Percentiles rank a stretch among this genome's conserved stretches.
These are phyloP conservation scores for Poeciliopsis prolifica DNA, from an alignment of 2,113 vertebrate species.

Conservation along the genomic window DNA sequence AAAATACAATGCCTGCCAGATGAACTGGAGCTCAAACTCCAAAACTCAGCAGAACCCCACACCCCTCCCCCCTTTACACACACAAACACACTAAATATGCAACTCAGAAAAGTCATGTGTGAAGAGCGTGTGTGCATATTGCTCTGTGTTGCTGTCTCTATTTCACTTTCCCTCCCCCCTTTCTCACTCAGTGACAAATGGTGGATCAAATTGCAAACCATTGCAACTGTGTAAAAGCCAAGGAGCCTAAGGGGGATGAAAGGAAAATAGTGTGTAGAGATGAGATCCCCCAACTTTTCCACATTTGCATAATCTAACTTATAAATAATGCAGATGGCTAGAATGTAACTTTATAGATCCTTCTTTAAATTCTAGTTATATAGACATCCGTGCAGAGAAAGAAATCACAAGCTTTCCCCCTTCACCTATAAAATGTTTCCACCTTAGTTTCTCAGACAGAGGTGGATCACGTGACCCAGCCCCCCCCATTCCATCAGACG, in stretches of 20 bases:
- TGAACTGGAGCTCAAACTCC: conserved; percentile 82
- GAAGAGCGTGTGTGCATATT: conserved; percentile 41
- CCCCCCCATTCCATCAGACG: conserved; percentile 80
- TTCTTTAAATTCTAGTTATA: neutral
- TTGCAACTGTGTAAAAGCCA: conserved; percentile 20
- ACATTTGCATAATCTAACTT: neutral
- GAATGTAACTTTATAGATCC: neutral
- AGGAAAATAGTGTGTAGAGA: neutral
- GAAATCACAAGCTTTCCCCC: conserved; percentile 1
- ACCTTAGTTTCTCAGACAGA: conserved; percentile 66
- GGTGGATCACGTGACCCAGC: conserved; percentile 77
- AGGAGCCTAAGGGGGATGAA: neutral
- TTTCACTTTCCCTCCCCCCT: conserved; percentile 34
- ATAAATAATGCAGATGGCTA: neutral
- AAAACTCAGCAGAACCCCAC: conserved; percentile 63
- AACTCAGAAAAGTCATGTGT: conserved; percentile 67
- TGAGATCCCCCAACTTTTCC: neutral
- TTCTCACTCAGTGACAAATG: conserved; percentile 35
- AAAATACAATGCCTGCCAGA: conserved; percentile 84
- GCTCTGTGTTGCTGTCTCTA: conserved; percentile 49
- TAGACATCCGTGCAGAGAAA: conserved; percentile 2
- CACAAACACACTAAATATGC: conserved; percentile 49
- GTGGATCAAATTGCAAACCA: conserved; percentile 32
- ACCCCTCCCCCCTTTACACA: neutral
- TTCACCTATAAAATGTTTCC: conserved; percentile 68